These are phyloP conservation scores for Cryptus viduatorius DNA, from an alignment of 2,888 invertebrate genomes.

Conservation along the genomic window DNA sequence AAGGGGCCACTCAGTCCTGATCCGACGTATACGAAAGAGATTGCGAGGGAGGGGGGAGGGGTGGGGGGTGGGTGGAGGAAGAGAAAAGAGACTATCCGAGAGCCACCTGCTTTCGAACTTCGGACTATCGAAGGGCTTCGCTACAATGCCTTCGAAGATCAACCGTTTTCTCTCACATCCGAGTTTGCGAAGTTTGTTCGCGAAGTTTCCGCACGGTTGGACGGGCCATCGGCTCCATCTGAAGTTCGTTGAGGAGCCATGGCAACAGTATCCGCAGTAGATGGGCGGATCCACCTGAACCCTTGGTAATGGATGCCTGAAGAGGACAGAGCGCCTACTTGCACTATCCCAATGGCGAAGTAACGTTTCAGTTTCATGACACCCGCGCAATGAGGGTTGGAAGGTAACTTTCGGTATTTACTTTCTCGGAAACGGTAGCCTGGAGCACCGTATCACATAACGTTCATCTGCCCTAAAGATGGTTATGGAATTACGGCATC, in stretches of 20 bases:
- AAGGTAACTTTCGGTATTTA: background rate
- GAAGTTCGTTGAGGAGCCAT: background rate
- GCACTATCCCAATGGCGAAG: background rate
- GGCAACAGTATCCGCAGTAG: background rate
- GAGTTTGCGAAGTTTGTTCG: background rate
- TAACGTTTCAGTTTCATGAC: background rate
- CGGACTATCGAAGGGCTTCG: background rate
- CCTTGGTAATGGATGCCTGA: background rate
- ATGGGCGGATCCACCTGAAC: background rate
- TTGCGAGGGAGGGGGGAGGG: background rate
- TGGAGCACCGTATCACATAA: background rate
- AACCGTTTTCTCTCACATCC: background rate
- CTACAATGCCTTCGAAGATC: background rate
- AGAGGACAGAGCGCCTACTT: background rate
- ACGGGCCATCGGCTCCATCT: background rate
- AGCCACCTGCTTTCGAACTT: background rate
- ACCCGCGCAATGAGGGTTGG: background rate
- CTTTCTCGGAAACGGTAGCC: background rate
- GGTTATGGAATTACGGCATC: background rate
- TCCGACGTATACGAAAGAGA: background rate
- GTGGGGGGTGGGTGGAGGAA: background rate
- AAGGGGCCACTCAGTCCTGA: background rate
- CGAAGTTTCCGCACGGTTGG: background rate
- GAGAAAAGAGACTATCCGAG: background rate
- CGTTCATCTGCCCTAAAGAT: too few relatives aligned